Conservation (phyloP, 2,888 invertebrate genomes). For the Drosophila pseudotakahashii region DNA sequence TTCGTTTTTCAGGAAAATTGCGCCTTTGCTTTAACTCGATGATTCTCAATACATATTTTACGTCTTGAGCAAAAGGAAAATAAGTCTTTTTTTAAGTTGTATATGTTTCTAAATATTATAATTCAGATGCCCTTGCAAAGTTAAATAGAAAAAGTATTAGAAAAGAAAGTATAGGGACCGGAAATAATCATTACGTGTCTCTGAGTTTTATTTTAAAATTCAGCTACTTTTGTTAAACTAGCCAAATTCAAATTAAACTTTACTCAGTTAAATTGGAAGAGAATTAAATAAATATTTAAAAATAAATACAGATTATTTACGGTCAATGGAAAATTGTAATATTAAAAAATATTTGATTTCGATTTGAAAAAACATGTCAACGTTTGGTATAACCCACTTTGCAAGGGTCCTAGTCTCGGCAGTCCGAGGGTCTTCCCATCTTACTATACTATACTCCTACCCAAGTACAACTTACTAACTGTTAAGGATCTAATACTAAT, state of each 20-base stretch:
- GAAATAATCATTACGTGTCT: too few relatives aligned
- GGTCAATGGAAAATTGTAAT: too few relatives aligned
- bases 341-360: too few relatives aligned
- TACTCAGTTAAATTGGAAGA: too few relatives aligned
- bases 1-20: background rate
- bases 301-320: too few relatives aligned
- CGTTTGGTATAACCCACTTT: background rate
- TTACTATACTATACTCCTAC: conserved; percentile 12
- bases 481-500: conserved; percentile 19
- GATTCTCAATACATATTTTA: too few relatives aligned
- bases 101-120: background rate
- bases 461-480: conserved; percentile 37
- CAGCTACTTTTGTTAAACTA: too few relatives aligned
- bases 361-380: background rate
- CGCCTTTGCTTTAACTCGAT: background rate
- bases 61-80: background rate
- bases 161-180: too few relatives aligned
- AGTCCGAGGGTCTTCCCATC: conserved; percentile 11
- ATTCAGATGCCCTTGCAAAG: conserved; percentile 6
- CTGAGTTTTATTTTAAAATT: too few relatives aligned
- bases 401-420: conserved; percentile 15
- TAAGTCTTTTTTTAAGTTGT: background rate
- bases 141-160: background rate
- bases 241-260: too few relatives aligned
- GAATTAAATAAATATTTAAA: too few relatives aligned